Evolutionary conservation across 2,797 vertebrate species (phyloP).

Genomic region (Morelia viridis): DNA sequence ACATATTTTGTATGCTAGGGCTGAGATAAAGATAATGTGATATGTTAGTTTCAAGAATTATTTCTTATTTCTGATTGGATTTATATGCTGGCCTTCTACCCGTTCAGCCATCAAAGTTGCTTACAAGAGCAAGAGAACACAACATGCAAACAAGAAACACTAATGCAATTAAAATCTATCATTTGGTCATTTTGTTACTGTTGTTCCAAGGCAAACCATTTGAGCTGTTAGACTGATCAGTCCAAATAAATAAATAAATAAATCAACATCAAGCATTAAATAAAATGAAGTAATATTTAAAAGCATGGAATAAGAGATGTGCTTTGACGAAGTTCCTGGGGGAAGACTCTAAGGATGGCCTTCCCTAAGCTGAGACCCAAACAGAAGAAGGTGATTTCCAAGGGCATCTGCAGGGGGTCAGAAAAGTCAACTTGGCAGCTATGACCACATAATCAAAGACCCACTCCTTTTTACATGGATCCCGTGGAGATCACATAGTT

Average conservation of each 20-base stretch:
- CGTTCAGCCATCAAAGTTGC: background rate
- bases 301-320: background rate
- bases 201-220: background rate
- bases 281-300: background rate
- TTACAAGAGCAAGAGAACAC: background rate
- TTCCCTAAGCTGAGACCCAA: background rate
- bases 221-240: background rate
- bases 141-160: background rate
- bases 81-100: background rate
- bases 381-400: background rate
- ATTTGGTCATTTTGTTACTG: background rate
- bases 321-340: background rate
- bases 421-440: background rate
- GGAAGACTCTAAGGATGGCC: background rate
- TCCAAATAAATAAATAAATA: background rate
- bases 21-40: background rate
- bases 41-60: background rate
- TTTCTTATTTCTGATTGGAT: background rate
- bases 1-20: background rate
- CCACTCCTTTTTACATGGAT: background rate
- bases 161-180: background rate
- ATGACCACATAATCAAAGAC: background rate
- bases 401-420: background rate
- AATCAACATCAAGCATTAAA: background rate
- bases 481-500: background rate